phyloP scores from a whole-genome alignment of 30 jellyfish, hydroid and myxozoan genomes.

The Aurelia coerulea region DNA sequence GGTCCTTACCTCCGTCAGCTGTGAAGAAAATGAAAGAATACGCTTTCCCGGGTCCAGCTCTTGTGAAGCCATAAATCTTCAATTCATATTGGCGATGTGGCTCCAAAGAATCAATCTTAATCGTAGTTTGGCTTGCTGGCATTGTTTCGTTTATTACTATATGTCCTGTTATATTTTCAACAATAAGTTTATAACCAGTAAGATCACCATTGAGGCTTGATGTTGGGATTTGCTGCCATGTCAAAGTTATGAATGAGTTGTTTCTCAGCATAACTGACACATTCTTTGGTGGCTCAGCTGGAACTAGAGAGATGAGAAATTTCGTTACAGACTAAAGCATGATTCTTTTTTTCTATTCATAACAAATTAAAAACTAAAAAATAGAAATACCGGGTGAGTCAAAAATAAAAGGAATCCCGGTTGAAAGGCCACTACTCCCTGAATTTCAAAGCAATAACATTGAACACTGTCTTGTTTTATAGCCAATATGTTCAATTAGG shows the following conservation, averaged over 20 bases:
- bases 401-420: too few species aligned
- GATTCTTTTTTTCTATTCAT: too few species aligned
- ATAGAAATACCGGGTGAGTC: too few species aligned
- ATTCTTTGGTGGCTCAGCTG: conserved; percentile 51
- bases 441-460: too few species aligned
- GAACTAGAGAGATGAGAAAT: not conserved
- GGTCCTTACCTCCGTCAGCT: conserved; percentile 58
- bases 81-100: conserved; percentile 31
- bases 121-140: conserved; percentile 13
- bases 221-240: conserved; percentile 40
- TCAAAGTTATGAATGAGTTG: conserved; percentile 35
- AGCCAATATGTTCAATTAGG: too few species aligned
- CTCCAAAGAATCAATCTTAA: conserved; percentile 11
- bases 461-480: too few species aligned
- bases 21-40: conserved; percentile 48
- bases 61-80: conserved; percentile 51
- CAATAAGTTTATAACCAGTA: conserved; percentile 36
- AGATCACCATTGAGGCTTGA: conserved; percentile 34
- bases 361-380: too few species aligned
- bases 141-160: conserved; percentile 34
- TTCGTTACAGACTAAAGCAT: too few species aligned
- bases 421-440: too few species aligned
- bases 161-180: conserved; percentile 10
- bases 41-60: conserved; percentile 54
- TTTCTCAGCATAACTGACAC: conserved; percentile 25